Evolutionary conservation across 2,888 invertebrate species (phyloP).

Genomic region (Halocaridina rubra): DNA sequence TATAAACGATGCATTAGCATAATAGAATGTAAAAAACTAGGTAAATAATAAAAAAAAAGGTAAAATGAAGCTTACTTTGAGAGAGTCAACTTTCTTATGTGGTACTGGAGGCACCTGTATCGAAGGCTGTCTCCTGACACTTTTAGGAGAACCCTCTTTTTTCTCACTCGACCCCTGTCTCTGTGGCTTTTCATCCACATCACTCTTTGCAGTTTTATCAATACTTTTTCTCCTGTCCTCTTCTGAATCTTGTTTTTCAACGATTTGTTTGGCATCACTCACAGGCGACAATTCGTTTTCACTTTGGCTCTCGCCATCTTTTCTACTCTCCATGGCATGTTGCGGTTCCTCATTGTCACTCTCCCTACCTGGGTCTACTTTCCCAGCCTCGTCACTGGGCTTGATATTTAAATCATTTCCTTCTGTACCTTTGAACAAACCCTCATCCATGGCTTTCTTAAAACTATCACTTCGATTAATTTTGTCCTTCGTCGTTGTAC

Average conservation of each 20-base stretch:
- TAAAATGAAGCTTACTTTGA: conserved; percentile 45
- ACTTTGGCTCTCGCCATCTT: conserved; percentile 29
- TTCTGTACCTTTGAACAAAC: conserved; percentile 46
- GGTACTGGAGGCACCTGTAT: background rate
- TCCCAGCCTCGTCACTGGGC: background rate
- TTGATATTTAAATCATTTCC: conserved; percentile 45
- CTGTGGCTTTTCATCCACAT: background rate
- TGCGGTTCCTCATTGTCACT: background rate
- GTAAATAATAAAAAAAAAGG: too few relatives aligned
- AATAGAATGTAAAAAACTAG: too few relatives aligned
- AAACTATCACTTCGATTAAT: conserved; percentile 61
- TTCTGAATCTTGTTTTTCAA: background rate
- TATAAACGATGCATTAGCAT: too few relatives aligned
- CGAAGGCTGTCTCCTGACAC: background rate
- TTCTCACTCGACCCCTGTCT: background rate
- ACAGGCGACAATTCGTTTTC: conserved; percentile 24
- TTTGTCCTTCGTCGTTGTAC: conserved; percentile 34
- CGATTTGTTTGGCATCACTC: conserved; percentile 1
- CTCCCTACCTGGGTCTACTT: background rate
- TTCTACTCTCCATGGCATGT: background rate
- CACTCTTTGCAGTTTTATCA: conserved; percentile 3
- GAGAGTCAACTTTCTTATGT: conserved; percentile 24
- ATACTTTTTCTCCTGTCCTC: conserved; percentile 5
- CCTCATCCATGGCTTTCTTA: conserved; percentile 57
- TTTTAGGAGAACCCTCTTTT: conserved; percentile 9